Conservation (phyloP, 1,140 invertebrate genomes). For the Drosophila baimaii region DNA sequence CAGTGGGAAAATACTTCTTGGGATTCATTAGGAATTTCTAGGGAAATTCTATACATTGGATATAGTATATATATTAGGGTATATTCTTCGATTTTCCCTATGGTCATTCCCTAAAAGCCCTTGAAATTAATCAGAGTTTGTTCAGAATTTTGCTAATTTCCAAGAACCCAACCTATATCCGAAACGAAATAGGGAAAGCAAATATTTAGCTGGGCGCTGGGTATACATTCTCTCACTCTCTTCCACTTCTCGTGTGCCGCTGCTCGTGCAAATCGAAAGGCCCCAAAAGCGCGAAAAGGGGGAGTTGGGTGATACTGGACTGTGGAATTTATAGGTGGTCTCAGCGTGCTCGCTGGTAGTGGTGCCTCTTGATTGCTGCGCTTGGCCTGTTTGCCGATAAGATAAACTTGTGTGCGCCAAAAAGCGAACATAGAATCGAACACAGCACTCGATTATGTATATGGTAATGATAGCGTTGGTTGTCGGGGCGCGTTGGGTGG, state of each 20-base stretch:
- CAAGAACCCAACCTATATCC: neutral
- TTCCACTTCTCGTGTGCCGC: conserved; percentile 2
- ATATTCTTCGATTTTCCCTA: neutral
- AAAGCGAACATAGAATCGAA: conserved; percentile 66
- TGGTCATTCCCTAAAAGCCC: neutral
- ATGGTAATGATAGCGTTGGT: conserved; percentile 63
- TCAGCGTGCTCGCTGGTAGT: conserved; percentile 25
- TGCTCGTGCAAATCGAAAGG: conserved; percentile 9
- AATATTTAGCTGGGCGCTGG: conserved; percentile 18
- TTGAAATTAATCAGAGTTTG: too few species aligned
- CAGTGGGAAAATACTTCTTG: conserved; percentile 18
- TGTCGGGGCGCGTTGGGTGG: conserved; percentile 13
- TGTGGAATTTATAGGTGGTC: conserved; percentile 48
- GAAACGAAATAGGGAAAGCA: conserved; percentile 3
- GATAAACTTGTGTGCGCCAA: conserved; percentile 66
- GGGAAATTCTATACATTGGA: too few species aligned
- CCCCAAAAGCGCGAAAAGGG: conserved; percentile 5
- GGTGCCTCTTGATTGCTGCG: conserved; percentile 53
- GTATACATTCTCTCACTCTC: neutral
- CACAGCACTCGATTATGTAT: conserved; percentile 70
- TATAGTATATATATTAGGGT: too few species aligned
- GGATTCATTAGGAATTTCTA: neutral
- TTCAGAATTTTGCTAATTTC: neutral
- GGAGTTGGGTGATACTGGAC: conserved; percentile 34
- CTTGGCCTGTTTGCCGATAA: conserved; percentile 66